Percentiles rank a stretch among this genome's conserved stretches.
Evolutionary conservation across 2,888 invertebrate species (phyloP).

Genomic region (Campoletis raptor): DNA sequence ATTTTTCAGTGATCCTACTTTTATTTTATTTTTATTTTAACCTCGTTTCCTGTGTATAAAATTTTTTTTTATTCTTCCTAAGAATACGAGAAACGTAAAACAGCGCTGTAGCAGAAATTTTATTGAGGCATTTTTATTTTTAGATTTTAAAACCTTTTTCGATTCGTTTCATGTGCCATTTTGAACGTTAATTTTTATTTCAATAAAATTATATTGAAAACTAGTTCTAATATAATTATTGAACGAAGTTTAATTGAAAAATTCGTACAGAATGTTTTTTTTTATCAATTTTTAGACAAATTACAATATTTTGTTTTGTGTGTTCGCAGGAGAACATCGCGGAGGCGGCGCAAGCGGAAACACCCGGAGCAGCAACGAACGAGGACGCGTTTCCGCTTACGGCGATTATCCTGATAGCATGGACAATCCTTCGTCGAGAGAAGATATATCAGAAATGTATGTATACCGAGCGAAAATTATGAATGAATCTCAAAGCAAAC

Average conservation of each 20-base stretch:
- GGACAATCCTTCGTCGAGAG: constrained; percentile 83
- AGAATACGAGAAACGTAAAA: not conserved
- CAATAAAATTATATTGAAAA: not conserved
- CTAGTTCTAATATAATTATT: too few species aligned
- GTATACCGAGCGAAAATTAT: constrained; percentile 63
- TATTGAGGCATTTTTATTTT: not conserved
- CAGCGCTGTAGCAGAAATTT: not conserved
- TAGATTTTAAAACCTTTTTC: not conserved
- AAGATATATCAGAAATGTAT: constrained; percentile 84
- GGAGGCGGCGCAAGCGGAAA: constrained; percentile 82
- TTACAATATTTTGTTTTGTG: constrained; percentile 6
- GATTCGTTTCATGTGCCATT: not conserved
- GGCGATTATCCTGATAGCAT: constrained; percentile 82
- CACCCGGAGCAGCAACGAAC: constrained; percentile 80
- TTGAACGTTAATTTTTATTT: not conserved
- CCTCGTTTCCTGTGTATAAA: not conserved
- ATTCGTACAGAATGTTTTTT: not conserved
- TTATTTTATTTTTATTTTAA: not conserved
- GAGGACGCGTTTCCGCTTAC: constrained; percentile 82
- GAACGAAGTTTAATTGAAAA: not conserved
- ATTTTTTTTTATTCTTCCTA: not conserved
- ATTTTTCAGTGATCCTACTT: not conserved
- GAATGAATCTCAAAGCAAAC: constrained; percentile 18
- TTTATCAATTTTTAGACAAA: not conserved
- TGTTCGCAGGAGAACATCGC: constrained; percentile 83